Base-by-base conservation (phyloP, 2,888 invertebrate species). In the Lepidonotus clava region DNA sequence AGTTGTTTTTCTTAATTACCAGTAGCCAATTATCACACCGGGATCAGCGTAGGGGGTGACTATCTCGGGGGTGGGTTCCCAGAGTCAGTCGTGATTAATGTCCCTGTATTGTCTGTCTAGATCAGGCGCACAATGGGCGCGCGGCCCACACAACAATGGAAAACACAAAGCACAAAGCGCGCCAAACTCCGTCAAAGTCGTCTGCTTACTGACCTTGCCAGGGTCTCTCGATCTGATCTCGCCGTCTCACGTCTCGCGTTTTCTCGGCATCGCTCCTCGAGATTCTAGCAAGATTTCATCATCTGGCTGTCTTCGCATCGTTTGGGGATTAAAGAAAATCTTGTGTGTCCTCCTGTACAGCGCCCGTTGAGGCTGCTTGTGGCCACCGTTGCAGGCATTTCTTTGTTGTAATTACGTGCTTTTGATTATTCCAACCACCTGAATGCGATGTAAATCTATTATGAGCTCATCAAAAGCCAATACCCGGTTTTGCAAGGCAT, bases 1-100 rank as follows among this genome's bases (percentile, higher is more conserved):
- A 11, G 24, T 61, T n/a, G 61, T 61, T 71, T 71, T 71, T 34
- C 36, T 71, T 71, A 71, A 46, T 80, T 80, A 51, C 41, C 28
- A 80, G 46, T 21, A 28, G 80, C 80, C 80, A 80, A 80, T 80
- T 80, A 80, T 80, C 80, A 32, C 46, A 8, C 2, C 14, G 80
- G 24, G 80, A 80, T 80, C 80, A 80, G 41, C 18, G 71, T 34
- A 8, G 66, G 34, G 71, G n/a, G 80, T 24, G 41, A n/a, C 24
- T 46, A n/a, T 80, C 14, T 8, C 18, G 8, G 41, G 71, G 11
- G 8, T 1, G 51, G 80, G 28, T 8, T 51, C 51, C 21, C 14
- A 66, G 11, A n/a, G 80, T 8, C 24, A 80, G 46, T 14, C 41
- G 28, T 80, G 80, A 80, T 80, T 28, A 51, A 80, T 51, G 80